Conservation (phyloP, 2,888 invertebrate genomes). For the Ischnura elegans region DNA sequence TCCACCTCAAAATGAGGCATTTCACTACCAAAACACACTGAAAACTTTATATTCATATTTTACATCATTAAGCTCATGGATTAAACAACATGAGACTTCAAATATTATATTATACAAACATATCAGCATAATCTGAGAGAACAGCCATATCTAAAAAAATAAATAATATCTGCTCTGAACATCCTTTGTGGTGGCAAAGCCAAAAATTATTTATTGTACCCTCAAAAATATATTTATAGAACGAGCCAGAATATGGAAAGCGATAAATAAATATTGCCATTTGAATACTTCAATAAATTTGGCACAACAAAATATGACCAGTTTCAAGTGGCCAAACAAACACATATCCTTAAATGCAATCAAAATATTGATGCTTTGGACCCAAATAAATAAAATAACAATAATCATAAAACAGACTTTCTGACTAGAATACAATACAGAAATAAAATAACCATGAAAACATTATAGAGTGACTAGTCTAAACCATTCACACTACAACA, state of each 20-base stretch:
- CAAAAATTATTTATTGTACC: slow-evolving; percentile 50
- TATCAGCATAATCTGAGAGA: slow-evolving; percentile 23
- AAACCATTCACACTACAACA: not conserved
- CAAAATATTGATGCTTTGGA: slow-evolving; percentile 5
- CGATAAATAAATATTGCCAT: slow-evolving; percentile 9
- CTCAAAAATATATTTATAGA: slow-evolving; percentile 54
- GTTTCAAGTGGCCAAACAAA: not conserved
- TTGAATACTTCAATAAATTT: not conserved
- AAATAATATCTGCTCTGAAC: slow-evolving; percentile 57
- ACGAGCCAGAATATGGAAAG: slow-evolving; percentile 32
- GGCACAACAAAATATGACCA: not conserved
- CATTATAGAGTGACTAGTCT: not conserved
- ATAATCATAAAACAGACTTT: slow-evolving; percentile 4
- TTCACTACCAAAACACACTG: slow-evolving; percentile 59
- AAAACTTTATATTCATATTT: slow-evolving; percentile 39
- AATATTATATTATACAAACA: slow-evolving; percentile 10
- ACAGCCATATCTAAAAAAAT: slow-evolving; percentile 60
- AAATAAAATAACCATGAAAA: slow-evolving; percentile 12
- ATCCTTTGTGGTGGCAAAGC: slow-evolving; percentile 54
- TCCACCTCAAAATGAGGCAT: slow-evolving; percentile 44
- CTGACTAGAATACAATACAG: slow-evolving; percentile 20
- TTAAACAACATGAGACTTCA: slow-evolving; percentile 50
- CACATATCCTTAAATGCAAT: slow-evolving; percentile 35
- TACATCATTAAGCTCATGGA: slow-evolving; percentile 48
- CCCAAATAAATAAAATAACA: slow-evolving; percentile 24